Evolutionary conservation across 2,113 vertebrate genomes (phyloP), one percentile per base, ranked within the genome.

Genomic region (Hippolais icterina): DNA sequence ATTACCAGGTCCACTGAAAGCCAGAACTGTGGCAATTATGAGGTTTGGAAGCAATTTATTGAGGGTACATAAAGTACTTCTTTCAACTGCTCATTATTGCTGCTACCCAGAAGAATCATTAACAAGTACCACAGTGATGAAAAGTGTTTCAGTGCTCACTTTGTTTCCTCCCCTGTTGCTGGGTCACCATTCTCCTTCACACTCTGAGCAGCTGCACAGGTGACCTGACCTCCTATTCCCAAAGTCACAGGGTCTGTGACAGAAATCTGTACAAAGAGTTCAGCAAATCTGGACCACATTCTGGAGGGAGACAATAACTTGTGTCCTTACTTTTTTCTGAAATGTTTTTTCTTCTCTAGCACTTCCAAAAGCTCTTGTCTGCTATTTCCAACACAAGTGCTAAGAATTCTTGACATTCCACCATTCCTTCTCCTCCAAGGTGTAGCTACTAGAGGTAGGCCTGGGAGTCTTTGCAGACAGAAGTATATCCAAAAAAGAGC

Each of bases 81-180:
- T 94, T 95, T 86, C 85, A 94, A 65, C 79, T 90, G 77, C 88
- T 96, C 92, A 96, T 96, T 96, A 96, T n/a, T 75, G 85, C 83
- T 86, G 53, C 84, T 77, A 37, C 56, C 19, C 76, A 89, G 79
- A 94, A 96, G 77, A 93, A 83, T 77, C 92, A 89, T 78, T 96
- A 96, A 25, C 76, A 86, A 96, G 93, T 35, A 65, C 28, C 53
- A 68, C 61, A 93, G 87, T 20, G 54, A 91, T 33, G 41, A 96
- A 75, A 56, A 86, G 31, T 78, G 31, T 78, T 46, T 83, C 85
- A 92, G 88, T 68, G 79, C 64, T 84, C 84, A 77, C 93, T 95
- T 94, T 91, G 78, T 96, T 77, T 75, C 78, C 65, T 52, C 28
- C 54, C 35, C 74, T 83, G 57, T 63, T 61, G 70, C 63, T 61